Conservation (phyloP, 2,113 vertebrate genomes). For the Sapajus apella region DNA sequence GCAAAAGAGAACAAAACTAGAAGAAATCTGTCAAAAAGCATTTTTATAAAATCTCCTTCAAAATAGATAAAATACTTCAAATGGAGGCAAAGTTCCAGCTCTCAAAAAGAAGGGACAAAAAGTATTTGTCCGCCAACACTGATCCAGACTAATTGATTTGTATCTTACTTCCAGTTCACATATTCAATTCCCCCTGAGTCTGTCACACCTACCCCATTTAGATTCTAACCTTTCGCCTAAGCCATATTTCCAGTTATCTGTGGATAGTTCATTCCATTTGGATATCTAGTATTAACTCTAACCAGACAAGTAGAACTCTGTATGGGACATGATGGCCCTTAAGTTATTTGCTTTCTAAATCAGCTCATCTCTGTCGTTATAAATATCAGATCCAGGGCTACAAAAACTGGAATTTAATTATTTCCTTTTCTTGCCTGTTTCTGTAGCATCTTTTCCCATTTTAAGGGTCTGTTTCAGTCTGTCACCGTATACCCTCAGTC, state of each 20-base stretch:
- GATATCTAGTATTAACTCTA: background rate
- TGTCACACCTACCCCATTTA: background rate
- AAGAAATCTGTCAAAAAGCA: background rate
- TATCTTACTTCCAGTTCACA: background rate
- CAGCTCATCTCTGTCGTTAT: background rate
- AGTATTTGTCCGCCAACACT: background rate
- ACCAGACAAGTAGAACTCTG: background rate
- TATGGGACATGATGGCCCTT: background rate
- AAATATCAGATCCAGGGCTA: background rate
- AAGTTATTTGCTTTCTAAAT: background rate
- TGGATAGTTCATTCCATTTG: background rate
- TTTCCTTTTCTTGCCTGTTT: background rate
- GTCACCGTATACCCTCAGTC: background rate
- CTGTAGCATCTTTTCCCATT: background rate
- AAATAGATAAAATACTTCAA: background rate
- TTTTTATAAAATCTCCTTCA: background rate
- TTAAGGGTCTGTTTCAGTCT: background rate
- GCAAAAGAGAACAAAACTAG: background rate
- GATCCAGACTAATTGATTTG: background rate
- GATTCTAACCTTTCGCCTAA: background rate
- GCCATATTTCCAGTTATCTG: background rate
- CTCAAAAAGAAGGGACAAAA: background rate
- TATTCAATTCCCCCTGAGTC: background rate
- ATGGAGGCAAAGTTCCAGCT: background rate
- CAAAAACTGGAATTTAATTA: background rate